Evolutionary conservation across 1,140 invertebrate species (phyloP), one percentile per base, ranked within the genome.

Genomic region (Drosophila auraria): DNA sequence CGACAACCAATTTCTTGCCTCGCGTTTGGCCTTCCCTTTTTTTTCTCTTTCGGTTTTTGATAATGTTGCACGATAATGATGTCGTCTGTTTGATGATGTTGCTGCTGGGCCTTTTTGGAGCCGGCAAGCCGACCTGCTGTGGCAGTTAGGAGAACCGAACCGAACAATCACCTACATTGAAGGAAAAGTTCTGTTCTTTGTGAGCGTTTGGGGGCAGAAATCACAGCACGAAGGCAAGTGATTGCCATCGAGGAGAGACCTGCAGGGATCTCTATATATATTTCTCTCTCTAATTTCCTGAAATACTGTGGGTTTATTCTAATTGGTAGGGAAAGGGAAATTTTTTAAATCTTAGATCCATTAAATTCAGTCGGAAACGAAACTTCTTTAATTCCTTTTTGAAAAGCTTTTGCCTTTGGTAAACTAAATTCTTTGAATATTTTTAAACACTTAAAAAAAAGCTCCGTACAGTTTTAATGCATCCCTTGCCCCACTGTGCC

Each of bases 11-110:
- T 78, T 86, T 82, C 80, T 76, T 72, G 64, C 73, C 75, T 81
- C 49, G 60, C 60, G 49, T 44, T 81, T 57, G 62, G n/a, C 42
- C 15, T 51, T 44, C 47, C 36, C 27, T 17, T 36, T 38, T 44
- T 44, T 70, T 70, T 78, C 38, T 66, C 65, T 12, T 36, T 71
- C 30, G 54, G 60, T 61, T 49, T 50, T 66, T 73, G 86, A 90
- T 91, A 91, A 82, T 90, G 87, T 82, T 87, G 82, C 82, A 86
- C 82, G 86, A 90, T 90, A 91, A 89, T 89, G 87, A 89, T 89
- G 86, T 89, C 86, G 86, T 90, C 81, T 89, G 81, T 78, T 84
- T 89, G 84, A 89, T 89, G 84, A 89, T 89, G 84, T 89, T 89
- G 69, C 51, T 72, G 33, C 49, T 64, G 44, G 60, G 75, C 56